phyloP scores from a whole-genome alignment of 1,140 invertebrate genomes.

The Melanaphis sacchari region DNA sequence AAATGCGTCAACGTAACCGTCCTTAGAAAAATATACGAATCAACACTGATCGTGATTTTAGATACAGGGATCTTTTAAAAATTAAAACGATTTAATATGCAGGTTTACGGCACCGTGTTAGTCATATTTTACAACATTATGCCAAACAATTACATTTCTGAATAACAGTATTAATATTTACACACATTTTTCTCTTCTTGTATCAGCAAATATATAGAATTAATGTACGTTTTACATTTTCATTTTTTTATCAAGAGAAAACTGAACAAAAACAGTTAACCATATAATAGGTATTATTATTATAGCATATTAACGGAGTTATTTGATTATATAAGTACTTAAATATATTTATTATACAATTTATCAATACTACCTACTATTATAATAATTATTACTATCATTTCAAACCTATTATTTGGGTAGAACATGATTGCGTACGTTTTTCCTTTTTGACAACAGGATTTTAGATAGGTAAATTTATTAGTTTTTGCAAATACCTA shows the following conservation, averaged over 20 bases:
- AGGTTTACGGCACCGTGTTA: background rate
- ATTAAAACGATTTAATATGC: background rate
- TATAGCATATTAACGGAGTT: background rate
- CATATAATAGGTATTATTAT: background rate
- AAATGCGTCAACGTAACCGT: background rate
- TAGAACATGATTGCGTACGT: no score
- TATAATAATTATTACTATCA: background rate
- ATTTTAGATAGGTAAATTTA: no score
- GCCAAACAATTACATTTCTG: background rate
- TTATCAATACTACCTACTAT: background rate
- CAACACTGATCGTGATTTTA: background rate
- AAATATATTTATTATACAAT: background rate
- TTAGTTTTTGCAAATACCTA: no score
- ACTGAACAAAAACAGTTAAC: background rate
- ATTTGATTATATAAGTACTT: no score
- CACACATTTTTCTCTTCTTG: background rate
- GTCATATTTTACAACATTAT: background rate
- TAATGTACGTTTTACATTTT: background rate
- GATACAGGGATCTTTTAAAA: background rate
- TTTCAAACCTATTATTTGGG: background rate
- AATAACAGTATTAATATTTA: background rate
- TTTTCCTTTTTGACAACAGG: no score
- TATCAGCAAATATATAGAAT: background rate
- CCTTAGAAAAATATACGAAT: background rate
- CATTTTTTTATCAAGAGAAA: background rate